Conservation (phyloP, 2,113 vertebrate species). For the Odocoileus virginianus region DNA sequence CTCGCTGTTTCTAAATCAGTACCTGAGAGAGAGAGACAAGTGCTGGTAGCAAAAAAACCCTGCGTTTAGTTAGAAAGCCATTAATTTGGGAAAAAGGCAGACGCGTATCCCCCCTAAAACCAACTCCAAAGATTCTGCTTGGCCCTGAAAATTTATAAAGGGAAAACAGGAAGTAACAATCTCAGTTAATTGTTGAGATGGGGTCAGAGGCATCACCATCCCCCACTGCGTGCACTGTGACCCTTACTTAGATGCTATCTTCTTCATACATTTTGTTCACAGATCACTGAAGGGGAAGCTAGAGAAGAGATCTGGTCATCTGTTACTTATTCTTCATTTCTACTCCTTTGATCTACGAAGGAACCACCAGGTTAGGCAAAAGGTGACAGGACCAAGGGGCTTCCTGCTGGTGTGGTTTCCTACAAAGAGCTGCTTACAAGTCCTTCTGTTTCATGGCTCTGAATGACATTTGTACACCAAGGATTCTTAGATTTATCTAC, state of each 20-base stretch:
- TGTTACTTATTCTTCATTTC: not conserved
- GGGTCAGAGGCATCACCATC: not conserved
- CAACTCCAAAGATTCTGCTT: not conserved
- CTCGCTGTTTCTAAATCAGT: not conserved
- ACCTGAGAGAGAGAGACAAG: not conserved
- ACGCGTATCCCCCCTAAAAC: not conserved
- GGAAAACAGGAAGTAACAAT: not conserved
- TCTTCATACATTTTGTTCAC: not conserved
- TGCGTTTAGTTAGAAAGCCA: not conserved
- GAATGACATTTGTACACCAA: not conserved
- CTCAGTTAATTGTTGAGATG: not conserved
- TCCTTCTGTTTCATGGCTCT: not conserved
- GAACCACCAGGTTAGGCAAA: not conserved
- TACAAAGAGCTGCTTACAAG: not conserved
- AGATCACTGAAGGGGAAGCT: not conserved
- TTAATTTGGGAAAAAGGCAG: not conserved
- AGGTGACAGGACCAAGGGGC: not conserved
- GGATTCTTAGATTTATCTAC: not conserved
- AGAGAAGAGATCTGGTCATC: not conserved
- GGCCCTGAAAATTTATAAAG: not conserved
- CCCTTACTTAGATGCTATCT: not conserved
- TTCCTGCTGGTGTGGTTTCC: not conserved
- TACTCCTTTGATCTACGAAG: not conserved
- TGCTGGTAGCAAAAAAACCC: not conserved
- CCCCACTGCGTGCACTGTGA: not conserved